phyloP scores from a whole-genome alignment of 2,888 invertebrate genomes.

The Pilophorus perplexus region DNA sequence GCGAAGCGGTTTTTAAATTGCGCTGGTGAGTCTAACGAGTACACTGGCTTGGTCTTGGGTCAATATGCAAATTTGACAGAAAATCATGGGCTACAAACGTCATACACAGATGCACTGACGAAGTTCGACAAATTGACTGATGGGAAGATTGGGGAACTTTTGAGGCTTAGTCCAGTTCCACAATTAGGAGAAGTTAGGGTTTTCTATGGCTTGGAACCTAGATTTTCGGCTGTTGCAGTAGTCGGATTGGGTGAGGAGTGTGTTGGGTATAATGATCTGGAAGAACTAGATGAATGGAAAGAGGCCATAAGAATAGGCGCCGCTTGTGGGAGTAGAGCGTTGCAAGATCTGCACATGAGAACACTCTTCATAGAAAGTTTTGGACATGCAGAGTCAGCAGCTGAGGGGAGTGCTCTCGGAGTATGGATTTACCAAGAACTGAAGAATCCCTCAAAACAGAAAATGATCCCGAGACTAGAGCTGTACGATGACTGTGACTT shows the following conservation, averaged over 20 bases:
- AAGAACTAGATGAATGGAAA: constrained; percentile 70
- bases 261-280: constrained; percentile 64
- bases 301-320: constrained; percentile 72
- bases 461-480: constrained; percentile 55
- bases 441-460: constrained; percentile 53
- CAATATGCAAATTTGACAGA: constrained; percentile 41
- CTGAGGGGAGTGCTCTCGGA: constrained; percentile 71
- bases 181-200: constrained; percentile 60
- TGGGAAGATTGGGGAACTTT: constrained; percentile 59
- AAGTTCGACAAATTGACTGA: constrained; percentile 59
- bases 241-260: constrained; percentile 72
- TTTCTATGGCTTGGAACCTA: constrained; percentile 63
- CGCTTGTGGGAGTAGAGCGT: constrained; percentile 60
- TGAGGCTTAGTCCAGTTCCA: constrained; percentile 56
- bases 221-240: constrained; percentile 66
- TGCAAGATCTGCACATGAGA: constrained; percentile 57
- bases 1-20: constrained; percentile 36
- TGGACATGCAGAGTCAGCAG: constrained; percentile 73
- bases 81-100: constrained; percentile 39
- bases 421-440: constrained; percentile 71
- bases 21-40: constrained; percentile 40
- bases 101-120: constrained; percentile 54
- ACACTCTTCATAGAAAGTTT: constrained; percentile 70
- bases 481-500: constrained; percentile 65
- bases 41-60: constrained; percentile 43